Base-by-base conservation (phyloP, 2,797 vertebrate genomes). In the Heterohyrax brucei region DNA sequence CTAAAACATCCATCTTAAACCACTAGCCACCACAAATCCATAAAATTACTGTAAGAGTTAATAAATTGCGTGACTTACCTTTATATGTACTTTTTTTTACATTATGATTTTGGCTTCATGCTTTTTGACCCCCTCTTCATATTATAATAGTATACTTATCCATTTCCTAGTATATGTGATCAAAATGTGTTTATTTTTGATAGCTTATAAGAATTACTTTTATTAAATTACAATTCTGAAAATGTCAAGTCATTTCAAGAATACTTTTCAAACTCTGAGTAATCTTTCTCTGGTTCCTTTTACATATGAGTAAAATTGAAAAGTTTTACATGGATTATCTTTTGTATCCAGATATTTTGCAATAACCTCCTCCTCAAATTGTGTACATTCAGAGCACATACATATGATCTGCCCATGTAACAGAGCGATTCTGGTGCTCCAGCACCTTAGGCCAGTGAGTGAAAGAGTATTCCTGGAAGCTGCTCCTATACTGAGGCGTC, bases 121-220 rank as follows among this genome's bases (percentile, higher is more conserved):
- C 2, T 72, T 19, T 72, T 73, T 91, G 8, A 77, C n/a, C 24
- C 68, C 16, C 4, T 78, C 2, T 76, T 91, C 5, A 62, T 8
- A 24, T 68, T 66, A 28, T 13, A 76, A 26, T 64, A 5, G 1
- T 53, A 87, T 90, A n/a, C 14, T 64, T 53, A 5, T 5, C 56
- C 72, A 22, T 80, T 64, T 46, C 12, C 24, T 76, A 70, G 26
- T 1, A 87, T 88, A 59, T 92, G 91, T 94, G 1, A 68, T 87
- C 3, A 79, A 94, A 46, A 70, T 91, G 0, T 82, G 30, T 81
- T 89, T 85, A 81, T 73, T 92, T 93, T 92, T 44, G 5, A 44
- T 85, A 73, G 22, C 4, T 80, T 72, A 9, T 76, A 33, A 19
- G 39, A 53, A 24, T 85, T 88, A 5, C 18, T 82, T 93, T 77